A percentile compares a stretch with the other conserved stretches of the same genome.
Conservation (phyloP, 2,797 vertebrate genomes). For the Harpagifer antarcticus region DNA sequence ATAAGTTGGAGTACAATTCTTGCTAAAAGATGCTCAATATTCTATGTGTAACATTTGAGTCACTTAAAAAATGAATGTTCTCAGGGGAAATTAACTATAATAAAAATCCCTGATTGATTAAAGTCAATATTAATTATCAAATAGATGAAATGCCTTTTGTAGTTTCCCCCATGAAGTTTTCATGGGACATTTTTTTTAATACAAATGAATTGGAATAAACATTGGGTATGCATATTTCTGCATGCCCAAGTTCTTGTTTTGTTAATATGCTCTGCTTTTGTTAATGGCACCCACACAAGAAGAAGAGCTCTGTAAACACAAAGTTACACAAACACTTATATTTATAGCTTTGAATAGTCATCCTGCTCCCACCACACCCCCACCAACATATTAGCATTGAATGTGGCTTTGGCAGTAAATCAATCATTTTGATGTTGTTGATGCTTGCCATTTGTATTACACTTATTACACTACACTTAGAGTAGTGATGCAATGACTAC, state of each 20-base stretch:
- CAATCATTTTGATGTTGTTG: not conserved
- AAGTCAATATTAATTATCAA: not conserved
- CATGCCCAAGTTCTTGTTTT: not conserved
- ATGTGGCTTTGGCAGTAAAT: constrained; percentile 21
- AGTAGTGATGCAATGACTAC: not conserved
- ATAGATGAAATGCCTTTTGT: not conserved
- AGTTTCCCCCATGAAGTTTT: not conserved
- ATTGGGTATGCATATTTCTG: not conserved
- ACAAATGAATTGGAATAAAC: too few species aligned
- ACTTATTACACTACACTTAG: too few species aligned
- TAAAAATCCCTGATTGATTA: not conserved
- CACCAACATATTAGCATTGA: constrained; percentile 29
- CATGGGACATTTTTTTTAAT: not conserved
- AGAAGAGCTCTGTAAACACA: constrained; percentile 7
- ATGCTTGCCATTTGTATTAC: not conserved
- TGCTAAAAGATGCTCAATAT: not conserved
- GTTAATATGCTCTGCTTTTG: not conserved
- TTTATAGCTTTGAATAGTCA: constrained; percentile 20
- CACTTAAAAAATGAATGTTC: not conserved
- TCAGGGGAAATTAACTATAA: not conserved
- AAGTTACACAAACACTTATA: not conserved
- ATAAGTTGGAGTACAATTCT: not conserved
- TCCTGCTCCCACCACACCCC: constrained; percentile 23
- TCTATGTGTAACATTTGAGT: constrained; percentile 1
- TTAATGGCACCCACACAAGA: not conserved